Evolutionary conservation across 2,113 vertebrate genomes (phyloP).

Genomic region (Gobio gobio): DNA sequence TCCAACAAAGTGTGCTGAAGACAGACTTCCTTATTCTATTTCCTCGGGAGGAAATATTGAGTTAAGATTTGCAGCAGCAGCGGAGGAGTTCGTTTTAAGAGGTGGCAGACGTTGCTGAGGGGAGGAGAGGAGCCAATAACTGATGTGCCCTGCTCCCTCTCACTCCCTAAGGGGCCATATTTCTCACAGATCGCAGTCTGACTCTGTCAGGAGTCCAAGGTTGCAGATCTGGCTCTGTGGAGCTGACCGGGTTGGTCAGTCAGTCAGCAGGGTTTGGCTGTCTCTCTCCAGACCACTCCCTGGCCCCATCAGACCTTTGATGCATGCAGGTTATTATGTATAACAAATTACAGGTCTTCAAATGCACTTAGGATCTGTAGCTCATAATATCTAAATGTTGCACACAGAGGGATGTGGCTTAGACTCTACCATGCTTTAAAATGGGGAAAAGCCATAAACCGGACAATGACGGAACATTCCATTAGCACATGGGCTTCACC

Average conservation of each 20-base stretch:
- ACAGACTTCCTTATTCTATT: constrained; percentile 76
- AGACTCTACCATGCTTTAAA: constrained; percentile 20
- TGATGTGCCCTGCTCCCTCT: constrained; percentile 17
- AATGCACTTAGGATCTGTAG: constrained; percentile 60
- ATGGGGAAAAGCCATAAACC: constrained; percentile 46
- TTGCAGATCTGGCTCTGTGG: constrained; percentile 44
- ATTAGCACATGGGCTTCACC: constrained; percentile 42
- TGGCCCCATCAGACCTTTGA: constrained; percentile 59
- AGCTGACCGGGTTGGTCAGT: constrained; percentile 19
- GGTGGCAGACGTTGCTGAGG: constrained; percentile 42
- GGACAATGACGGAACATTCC: constrained; percentile 53
- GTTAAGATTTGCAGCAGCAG: constrained; percentile 67
- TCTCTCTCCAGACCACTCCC: constrained; percentile 39
- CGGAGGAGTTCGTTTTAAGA: constrained; percentile 49
- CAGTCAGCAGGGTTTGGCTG: constrained; percentile 30
- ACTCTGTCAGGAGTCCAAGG: background rate
- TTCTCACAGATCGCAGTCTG: background rate
- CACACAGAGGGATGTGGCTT: constrained; percentile 49
- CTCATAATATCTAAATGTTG: constrained; percentile 59
- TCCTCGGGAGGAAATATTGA: constrained; percentile 71
- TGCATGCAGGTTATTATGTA: constrained; percentile 65
- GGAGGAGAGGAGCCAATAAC: constrained; percentile 40
- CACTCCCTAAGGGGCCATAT: constrained; percentile 17
- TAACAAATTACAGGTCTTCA: constrained; percentile 66
- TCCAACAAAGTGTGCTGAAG: constrained; percentile 64